Base-by-base conservation (phyloP, 2,888 invertebrate genomes). In the Lasioglossum vierecki region DNA sequence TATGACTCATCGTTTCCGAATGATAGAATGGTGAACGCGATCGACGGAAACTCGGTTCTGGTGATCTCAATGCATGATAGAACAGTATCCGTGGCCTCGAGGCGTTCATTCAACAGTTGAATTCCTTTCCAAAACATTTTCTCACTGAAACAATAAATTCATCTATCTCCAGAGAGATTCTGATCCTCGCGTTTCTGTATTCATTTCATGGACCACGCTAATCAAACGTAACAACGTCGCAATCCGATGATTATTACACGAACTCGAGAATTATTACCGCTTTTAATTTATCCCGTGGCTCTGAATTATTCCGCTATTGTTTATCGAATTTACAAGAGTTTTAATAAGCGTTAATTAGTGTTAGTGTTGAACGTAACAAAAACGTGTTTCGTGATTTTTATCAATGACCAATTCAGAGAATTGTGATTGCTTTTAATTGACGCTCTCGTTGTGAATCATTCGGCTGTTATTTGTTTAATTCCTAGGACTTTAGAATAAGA, bases 41-140 rank as follows among this genome's bases (percentile, higher is more conserved):
- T 68, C 68, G 22, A 68, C n/a, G 35, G 68, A 68, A 68, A 68
- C 68, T 68, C 30, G 30, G 41, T 68, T 68, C 68, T 68, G 68
- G 68, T 11, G 68, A 68, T 68, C 39, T 68, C 68, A 68, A 68
- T 68, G 68, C 68, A 41, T 68, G 68, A 41, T 41, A n/a, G 39
- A 11, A 18, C 68, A 68, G 22, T 39, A 41, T 68, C 11, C 9
- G 22, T n/a, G 68, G 39, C 35, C 39, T 41, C 68, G 39, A 11
- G 9, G 22, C 41, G 39, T 68, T 41, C 68, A 22, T 68, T 68
- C 9, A 35, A 68, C 39, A 41, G 22, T 39, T 1, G 13, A 35
- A 35, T 15, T 35, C 22, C 39, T 68, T 68, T n/a, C 13, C 4
- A 41, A 68, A 68, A 68, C 4, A 22, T 22, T 4, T 39, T 39